Conservation (phyloP, 2,797 vertebrate genomes). For the Falco peregrinus region DNA sequence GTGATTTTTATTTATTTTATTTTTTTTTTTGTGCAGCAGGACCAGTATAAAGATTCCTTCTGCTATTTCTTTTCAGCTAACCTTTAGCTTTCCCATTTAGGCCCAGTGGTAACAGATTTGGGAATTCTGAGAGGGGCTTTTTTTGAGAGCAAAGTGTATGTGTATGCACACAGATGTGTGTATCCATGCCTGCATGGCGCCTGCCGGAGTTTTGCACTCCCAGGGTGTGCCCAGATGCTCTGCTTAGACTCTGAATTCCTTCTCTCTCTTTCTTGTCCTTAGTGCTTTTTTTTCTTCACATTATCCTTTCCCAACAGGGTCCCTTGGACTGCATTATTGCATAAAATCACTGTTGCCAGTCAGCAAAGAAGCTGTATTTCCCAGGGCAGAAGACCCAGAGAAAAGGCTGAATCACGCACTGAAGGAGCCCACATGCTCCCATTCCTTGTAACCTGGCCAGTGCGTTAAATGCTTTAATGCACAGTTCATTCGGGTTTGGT, state of each 20-base stretch:
- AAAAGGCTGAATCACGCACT: neutral
- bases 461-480: neutral
- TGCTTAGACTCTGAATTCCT: neutral
- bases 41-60: neutral
- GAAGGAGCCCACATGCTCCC: neutral
- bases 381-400: neutral
- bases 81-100: neutral
- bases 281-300: neutral
- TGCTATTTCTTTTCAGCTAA: neutral
- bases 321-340: neutral
- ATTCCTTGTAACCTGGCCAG: neutral
- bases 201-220: neutral
- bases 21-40: too few species aligned
- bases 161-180: rapidly evolving
- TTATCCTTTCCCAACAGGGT: neutral
- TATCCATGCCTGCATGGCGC: neutral
- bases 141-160: rapidly evolving
- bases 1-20: too few species aligned
- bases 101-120: too few species aligned
- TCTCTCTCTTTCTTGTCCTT: neutral
- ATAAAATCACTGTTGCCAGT: neutral
- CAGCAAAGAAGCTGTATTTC: neutral
- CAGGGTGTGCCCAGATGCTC: neutral
- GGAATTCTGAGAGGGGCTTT: neutral
- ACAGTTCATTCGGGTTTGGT: neutral